These are phyloP conservation scores for Ostrea denselamellosa DNA, from an alignment of 1,140 invertebrate species.

Conservation along the genomic window DNA sequence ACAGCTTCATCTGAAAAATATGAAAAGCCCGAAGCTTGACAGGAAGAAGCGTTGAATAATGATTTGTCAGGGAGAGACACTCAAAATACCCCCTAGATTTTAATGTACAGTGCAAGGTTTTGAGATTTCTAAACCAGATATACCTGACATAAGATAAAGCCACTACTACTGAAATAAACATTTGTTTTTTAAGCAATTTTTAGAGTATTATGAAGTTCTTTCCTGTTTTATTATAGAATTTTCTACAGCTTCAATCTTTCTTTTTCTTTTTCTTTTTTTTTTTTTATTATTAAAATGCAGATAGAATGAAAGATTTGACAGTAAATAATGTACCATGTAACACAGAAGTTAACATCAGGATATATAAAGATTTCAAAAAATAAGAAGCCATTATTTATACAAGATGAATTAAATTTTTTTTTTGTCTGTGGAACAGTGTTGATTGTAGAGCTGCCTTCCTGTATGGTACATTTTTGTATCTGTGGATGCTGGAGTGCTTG, in stretches of 20 bases:
- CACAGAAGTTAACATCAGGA: not conserved
- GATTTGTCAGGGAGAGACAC: slow-evolving; percentile 1
- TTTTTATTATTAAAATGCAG: not conserved
- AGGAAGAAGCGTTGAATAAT: not conserved
- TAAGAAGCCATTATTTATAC: not conserved
- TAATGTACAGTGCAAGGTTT: not conserved
- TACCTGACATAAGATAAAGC: not conserved
- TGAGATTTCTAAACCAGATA: slow-evolving; percentile 11
- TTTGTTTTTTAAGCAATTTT: not conserved
- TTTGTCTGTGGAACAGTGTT: not conserved
- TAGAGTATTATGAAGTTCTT: not conserved
- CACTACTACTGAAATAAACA: not conserved
- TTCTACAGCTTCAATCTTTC: not conserved
- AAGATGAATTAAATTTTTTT: not conserved
- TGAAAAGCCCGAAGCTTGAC: slow-evolving; percentile 10
- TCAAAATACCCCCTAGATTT: not conserved
- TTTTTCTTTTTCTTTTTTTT: not conserved
- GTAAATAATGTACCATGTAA: not conserved
- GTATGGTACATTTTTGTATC: not conserved
- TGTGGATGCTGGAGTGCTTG: not conserved
- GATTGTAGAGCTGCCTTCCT: too few species aligned
- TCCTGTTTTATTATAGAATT: not conserved
- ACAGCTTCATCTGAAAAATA: not conserved
- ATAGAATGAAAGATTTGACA: not conserved
- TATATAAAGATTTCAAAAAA: not conserved